Percentiles rank a stretch among this genome's conserved stretches.
These are phyloP conservation scores for Eupithecia subumbrata DNA, from an alignment of 2,888 invertebrate species.

Conservation along the genomic window DNA sequence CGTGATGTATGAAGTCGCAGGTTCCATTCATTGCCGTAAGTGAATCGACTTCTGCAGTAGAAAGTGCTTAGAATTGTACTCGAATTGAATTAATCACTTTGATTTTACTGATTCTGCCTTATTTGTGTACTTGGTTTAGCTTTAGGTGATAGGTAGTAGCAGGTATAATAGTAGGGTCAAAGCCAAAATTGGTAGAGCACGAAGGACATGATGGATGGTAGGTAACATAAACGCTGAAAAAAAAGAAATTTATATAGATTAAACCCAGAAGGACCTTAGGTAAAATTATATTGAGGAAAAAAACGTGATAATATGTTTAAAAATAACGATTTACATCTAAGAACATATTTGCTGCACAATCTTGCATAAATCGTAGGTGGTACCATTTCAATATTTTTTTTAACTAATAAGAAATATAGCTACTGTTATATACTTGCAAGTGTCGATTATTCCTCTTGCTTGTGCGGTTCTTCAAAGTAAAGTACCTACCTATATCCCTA, in stretches of 20 bases:
- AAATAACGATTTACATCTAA: not conserved
- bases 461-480: too few relatives aligned
- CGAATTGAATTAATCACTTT: constrained; percentile 43
- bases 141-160: not conserved
- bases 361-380: not conserved
- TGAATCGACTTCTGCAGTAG: constrained; percentile 59
- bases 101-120: constrained; percentile 17
- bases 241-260: not conserved
- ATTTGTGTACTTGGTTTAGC: not conserved
- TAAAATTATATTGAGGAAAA: too few relatives aligned
- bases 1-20: constrained; percentile 60
- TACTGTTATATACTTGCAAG: too few relatives aligned
- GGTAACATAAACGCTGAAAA: not conserved
- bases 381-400: not conserved
- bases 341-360: not conserved
- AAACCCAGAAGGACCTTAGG: too few relatives aligned
- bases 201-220: not conserved
- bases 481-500: not conserved
- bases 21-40: constrained; percentile 63
- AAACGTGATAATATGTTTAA: not conserved
- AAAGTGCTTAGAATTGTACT: constrained; percentile 51
- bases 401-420: not conserved
- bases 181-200: not conserved
- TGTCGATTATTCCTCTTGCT: too few relatives aligned
- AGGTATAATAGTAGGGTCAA: not conserved